Conservation (phyloP, 1,140 invertebrate species). For the Ooceraea biroi region DNA sequence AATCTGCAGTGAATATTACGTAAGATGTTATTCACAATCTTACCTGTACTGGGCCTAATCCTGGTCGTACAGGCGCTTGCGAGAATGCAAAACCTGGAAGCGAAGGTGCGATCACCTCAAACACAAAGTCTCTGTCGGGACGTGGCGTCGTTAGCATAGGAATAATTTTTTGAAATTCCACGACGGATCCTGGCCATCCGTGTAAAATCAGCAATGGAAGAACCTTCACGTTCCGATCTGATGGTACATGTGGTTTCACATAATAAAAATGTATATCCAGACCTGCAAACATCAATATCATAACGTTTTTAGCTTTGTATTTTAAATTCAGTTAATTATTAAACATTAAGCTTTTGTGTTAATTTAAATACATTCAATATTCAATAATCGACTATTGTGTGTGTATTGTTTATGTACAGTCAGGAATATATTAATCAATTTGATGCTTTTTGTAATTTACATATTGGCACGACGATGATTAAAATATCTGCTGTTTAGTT, state of each 20-base stretch:
- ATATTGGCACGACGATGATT: neutral
- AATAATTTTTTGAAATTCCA: slow-evolving; percentile 94
- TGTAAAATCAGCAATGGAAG: slow-evolving; percentile 92
- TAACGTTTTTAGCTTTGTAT: neutral
- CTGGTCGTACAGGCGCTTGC: slow-evolving; percentile 78
- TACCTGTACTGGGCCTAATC: slow-evolving; percentile 79
- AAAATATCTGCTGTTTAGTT: neutral
- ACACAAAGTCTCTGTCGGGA: slow-evolving; percentile 89
- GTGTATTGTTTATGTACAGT: neutral
- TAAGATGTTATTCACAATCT: neutral
- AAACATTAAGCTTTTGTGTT: neutral
- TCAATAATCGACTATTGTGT: neutral
- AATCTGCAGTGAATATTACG: neutral
- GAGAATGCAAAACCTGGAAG: slow-evolving; percentile 94
- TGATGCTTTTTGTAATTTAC: neutral
- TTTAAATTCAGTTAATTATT: neutral
- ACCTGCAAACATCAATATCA: slow-evolving; percentile 85
- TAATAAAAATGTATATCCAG: slow-evolving; percentile 90
- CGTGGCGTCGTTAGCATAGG: slow-evolving; percentile 89
- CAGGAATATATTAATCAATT: neutral
- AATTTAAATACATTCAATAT: neutral
- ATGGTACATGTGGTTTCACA: slow-evolving; percentile 86
- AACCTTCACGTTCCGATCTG: slow-evolving; percentile 86
- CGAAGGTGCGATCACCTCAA: slow-evolving; percentile 92
- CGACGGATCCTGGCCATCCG: slow-evolving; percentile 96